phyloP scores from a whole-genome alignment of 2,797 vertebrate species.

The Siniperca obscura region DNA sequence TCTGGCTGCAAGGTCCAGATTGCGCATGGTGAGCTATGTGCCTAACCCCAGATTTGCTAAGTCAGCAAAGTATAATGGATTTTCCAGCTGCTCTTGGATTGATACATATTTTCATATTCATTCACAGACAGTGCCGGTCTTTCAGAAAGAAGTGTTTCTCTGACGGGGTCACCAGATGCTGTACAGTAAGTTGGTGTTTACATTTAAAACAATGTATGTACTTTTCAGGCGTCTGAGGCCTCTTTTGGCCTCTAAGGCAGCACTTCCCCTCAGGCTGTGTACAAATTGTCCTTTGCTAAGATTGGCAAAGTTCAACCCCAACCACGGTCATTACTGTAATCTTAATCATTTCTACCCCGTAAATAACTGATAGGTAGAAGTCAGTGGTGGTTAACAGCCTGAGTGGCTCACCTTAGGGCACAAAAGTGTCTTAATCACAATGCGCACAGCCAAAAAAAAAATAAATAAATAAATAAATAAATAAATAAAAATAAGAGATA shows the following conservation, averaged over 20 bases:
- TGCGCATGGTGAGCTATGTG: slow-evolving; percentile 87
- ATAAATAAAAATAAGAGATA: not conserved
- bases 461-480: too few relatives aligned
- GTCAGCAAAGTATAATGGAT: not conserved
- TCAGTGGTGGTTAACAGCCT: not conserved
- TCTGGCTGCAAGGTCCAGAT: slow-evolving; percentile 97
- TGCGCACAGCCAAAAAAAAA: not conserved
- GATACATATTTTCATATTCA: not conserved
- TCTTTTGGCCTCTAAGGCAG: not conserved
- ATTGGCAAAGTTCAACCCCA: not conserved
- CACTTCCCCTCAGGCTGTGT: not conserved
- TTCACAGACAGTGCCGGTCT: slow-evolving; percentile 91
- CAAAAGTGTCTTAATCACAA: not conserved
- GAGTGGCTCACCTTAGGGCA: not conserved
- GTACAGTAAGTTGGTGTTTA: slow-evolving; percentile 83
- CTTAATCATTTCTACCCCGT: not conserved
- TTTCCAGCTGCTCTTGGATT: not conserved
- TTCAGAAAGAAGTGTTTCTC: slow-evolving; percentile 91
- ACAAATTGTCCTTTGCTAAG: not conserved
- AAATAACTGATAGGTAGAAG: not conserved
- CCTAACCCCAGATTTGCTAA: not conserved
- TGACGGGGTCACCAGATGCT: slow-evolving; percentile 91
- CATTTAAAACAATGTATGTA: not conserved
- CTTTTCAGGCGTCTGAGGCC: too few relatives aligned
- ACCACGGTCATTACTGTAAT: not conserved